Percentiles rank a stretch among this genome's conserved stretches.
phyloP scores from a whole-genome alignment of 2,888 invertebrate genomes.

The Apotomis betuletana region DNA sequence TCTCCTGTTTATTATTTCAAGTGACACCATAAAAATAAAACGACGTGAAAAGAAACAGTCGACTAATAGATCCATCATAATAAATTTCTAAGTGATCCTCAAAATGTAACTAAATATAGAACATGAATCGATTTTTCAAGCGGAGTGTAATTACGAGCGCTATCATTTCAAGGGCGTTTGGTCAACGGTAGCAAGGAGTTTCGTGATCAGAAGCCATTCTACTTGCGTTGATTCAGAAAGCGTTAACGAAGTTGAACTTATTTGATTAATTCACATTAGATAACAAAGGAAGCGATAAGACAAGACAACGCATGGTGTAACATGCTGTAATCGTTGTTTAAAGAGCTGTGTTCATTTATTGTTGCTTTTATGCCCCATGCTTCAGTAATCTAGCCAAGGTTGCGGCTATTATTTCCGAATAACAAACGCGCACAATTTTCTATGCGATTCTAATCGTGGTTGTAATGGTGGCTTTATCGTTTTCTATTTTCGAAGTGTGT shows the following conservation, averaged over 20 bases:
- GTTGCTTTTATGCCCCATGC: slow-evolving; percentile 21
- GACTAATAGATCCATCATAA: slow-evolving; percentile 37
- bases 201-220: slow-evolving; percentile 58
- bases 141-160: slow-evolving; percentile 51
- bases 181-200: slow-evolving; percentile 51
- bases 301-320: slow-evolving; percentile 31
- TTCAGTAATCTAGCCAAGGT: slow-evolving; percentile 32
- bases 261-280: slow-evolving; percentile 35
- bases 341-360: slow-evolving; percentile 24
- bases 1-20: slow-evolving; percentile 71
- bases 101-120: slow-evolving; percentile 55
- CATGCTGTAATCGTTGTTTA: slow-evolving; percentile 27
- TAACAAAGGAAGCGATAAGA: slow-evolving; percentile 29
- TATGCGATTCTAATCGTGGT: slow-evolving; percentile 31
- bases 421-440: slow-evolving; percentile 35
- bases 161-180: slow-evolving; percentile 56
- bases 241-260: slow-evolving; percentile 24
- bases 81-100: slow-evolving; percentile 52
- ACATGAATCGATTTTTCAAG: slow-evolving; percentile 59
- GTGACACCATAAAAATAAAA: slow-evolving; percentile 15
- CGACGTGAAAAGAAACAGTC: slow-evolving; percentile 34
- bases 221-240: slow-evolving; percentile 46
- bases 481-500: slow-evolving; percentile 34
- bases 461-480: slow-evolving; percentile 18
- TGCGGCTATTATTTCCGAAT: slow-evolving; percentile 25